Evolutionary conservation across 1,140 invertebrate genomes (phyloP).

Genomic region (Zaprionus gabonicus): DNA sequence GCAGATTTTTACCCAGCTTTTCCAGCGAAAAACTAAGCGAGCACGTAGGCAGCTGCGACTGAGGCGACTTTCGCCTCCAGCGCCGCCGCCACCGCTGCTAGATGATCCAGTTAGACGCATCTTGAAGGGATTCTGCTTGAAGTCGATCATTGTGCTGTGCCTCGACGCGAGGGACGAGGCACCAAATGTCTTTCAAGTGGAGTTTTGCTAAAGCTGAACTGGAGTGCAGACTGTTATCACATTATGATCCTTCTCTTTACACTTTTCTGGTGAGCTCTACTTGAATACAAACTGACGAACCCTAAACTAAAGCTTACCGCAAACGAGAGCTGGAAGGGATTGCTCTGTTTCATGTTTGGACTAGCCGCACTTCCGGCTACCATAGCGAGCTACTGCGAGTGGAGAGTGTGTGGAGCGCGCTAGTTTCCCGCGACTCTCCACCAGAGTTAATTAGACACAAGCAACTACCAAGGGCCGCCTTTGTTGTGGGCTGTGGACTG

Average conservation of each 20-base stretch:
- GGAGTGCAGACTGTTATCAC: constrained; percentile 8
- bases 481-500: constrained; percentile 37
- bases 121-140: constrained; percentile 83
- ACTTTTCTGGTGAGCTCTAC: constrained; percentile 11
- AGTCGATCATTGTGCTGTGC: constrained; percentile 70
- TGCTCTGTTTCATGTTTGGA: constrained; percentile 40
- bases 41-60: constrained; percentile 76
- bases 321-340: constrained; percentile 77
- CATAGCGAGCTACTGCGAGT: constrained; percentile 38
- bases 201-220: neutral
- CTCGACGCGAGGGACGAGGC: constrained; percentile 47
- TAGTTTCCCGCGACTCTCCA: neutral
- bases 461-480: constrained; percentile 50
- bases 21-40: constrained; percentile 81
- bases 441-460: constrained; percentile 17
- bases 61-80: constrained; percentile 60
- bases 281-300: neutral
- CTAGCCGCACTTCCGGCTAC: constrained; percentile 71
- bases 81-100: constrained; percentile 5
- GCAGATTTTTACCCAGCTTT: constrained; percentile 75
- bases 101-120: constrained; percentile 70
- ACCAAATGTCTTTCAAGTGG: constrained; percentile 41
- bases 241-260: neutral
- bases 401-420: neutral
- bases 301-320: constrained; percentile 56